Evolutionary conservation across 53 echinoderm and acorn worm species (phyloP).

Genomic region (Holothuria leucospilota): DNA sequence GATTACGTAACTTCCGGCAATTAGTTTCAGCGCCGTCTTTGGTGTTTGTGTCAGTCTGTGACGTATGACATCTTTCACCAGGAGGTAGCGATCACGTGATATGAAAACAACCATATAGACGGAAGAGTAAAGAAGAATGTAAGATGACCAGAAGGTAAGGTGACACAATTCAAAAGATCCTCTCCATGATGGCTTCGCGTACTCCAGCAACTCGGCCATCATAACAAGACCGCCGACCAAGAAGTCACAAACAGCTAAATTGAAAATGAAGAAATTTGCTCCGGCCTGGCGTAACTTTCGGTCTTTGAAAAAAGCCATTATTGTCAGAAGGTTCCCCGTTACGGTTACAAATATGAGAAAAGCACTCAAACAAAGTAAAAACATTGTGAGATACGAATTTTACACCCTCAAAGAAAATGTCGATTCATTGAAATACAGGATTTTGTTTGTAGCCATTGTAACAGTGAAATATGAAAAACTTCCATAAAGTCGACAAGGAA

Average conservation of each 20-base stretch:
- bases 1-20: background rate
- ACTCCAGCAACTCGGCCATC: background rate
- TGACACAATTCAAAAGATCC: background rate
- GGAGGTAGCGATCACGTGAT: constrained; percentile 28
- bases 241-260: constrained; percentile 13
- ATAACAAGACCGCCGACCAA: constrained; percentile 14
- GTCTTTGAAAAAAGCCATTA: background rate
- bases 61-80: constrained; percentile 11
- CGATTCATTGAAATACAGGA: too few relatives aligned
- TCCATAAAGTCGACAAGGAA: too few relatives aligned
- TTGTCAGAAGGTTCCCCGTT: constrained; percentile 7
- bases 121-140: background rate
- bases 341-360: background rate
- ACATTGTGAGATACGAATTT: too few relatives aligned
- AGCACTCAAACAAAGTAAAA: too few relatives aligned
- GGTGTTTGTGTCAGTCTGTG: constrained; percentile 22
- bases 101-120: background rate
- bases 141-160: background rate
- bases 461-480: too few relatives aligned
- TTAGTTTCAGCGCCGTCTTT: background rate
- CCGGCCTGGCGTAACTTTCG: background rate
- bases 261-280: constrained; percentile 5
- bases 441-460: too few relatives aligned
- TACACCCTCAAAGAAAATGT: too few relatives aligned
- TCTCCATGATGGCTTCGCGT: too few relatives aligned